Conservation (phyloP, 2,113 vertebrate species). For the Pardalotus punctatus region DNA sequence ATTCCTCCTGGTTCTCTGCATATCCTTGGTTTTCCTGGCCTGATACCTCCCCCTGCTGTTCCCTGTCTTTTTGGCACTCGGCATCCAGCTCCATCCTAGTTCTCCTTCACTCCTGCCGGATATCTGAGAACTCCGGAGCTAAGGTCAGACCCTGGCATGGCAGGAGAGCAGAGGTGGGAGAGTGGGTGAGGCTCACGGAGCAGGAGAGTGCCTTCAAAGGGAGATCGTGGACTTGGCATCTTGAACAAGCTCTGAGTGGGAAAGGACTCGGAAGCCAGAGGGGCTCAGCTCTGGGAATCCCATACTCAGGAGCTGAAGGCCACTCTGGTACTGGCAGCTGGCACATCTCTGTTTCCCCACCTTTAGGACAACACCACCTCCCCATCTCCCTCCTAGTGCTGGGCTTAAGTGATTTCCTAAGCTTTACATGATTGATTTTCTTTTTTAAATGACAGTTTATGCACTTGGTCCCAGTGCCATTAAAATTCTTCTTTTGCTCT, state of each 20-base stretch:
- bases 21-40: background rate
- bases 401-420: background rate
- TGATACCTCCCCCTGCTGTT: conserved; percentile 40
- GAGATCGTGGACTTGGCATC: background rate
- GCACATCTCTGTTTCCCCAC: background rate
- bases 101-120: background rate
- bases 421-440: background rate
- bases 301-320: background rate
- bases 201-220: background rate
- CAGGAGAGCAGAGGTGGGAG: background rate
- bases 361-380: background rate
- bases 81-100: background rate
- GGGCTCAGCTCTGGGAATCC: background rate
- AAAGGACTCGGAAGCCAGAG: background rate
- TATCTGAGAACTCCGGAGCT: background rate
- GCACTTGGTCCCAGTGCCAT: background rate
- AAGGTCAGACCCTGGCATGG: background rate
- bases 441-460: background rate
- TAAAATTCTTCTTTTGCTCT: background rate
- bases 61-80: background rate
- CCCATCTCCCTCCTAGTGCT: background rate
- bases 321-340: background rate
- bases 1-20: background rate
- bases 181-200: background rate
- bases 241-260: background rate